Base-by-base conservation (phyloP, 2,888 invertebrate genomes). In the Rotaria macrura region DNA sequence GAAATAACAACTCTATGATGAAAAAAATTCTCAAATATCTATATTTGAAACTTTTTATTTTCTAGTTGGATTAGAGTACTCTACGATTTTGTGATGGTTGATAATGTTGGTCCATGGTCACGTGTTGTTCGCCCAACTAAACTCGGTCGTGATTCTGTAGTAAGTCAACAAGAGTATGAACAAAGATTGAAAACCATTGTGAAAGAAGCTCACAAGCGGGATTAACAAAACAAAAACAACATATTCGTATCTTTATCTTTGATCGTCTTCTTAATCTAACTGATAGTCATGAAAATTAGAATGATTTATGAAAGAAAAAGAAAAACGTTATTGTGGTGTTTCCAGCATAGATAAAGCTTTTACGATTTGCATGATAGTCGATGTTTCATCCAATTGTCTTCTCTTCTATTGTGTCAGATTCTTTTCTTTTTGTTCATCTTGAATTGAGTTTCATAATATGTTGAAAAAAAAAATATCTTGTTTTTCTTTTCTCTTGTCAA, bases 31-130 rank as follows among this genome's bases (percentile, higher is more conserved):
- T 49, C 14, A 49, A 49, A 49, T 17, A 49, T 12, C 12, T 49
- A 14, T 49, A 4, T 9, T 49, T 17, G 5, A 23, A 52, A 23
- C 23, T 52, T 52, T 3, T 52, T 23, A 9, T n/a, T 49, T 0
- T 49, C 49, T 79, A 79, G 79, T 43, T 99, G 98, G 98, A 92
- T 94, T 0, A 93, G 94, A 23, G 97, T 99, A 0, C 92, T 99
- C 0, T 97, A 95, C 89, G 96, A 97, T 90, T 99, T 99, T 90
- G 93, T 99, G 0, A 95, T 93, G 92, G 96, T 97, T 91, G 95
- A 96, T 0, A 94, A 95, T n/a, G 95, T 98, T 87, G 99, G 99
- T 0, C 98, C 98, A 0, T 97, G 97, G 90, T 96, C 97, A 0
- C 93, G 97, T 43, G 38, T 85, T 43, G 47, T 40, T 49, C 85